Conservation (phyloP, 2,888 invertebrate genomes). For the Machimus rusticus region DNA sequence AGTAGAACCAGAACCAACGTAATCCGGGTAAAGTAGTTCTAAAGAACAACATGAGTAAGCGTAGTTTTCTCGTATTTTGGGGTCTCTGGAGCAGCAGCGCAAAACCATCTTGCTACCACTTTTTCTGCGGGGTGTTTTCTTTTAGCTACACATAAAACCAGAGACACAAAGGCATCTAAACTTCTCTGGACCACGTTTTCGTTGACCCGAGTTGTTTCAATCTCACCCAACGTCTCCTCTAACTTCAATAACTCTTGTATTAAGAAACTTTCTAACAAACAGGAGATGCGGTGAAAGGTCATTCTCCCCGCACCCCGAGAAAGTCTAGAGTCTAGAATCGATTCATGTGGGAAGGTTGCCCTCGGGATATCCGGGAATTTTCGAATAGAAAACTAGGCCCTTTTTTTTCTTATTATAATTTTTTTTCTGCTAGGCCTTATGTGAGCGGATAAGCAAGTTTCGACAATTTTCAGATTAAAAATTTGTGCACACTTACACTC, state of each 20-base stretch:
- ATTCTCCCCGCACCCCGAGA: background rate
- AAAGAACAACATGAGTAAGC: background rate
- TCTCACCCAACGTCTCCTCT: background rate
- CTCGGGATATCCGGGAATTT: background rate
- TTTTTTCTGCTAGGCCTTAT: background rate
- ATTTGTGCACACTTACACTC: background rate
- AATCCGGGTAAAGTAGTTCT: background rate
- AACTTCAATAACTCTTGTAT: slow-evolving; percentile 23
- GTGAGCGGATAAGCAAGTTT: background rate
- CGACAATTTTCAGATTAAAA: slow-evolving; percentile 19
- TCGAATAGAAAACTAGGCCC: background rate
- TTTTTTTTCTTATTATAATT: background rate
- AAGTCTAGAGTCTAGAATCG: background rate
- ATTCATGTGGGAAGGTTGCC: background rate
- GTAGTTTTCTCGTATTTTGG: background rate
- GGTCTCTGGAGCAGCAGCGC: background rate
- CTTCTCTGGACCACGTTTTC: background rate
- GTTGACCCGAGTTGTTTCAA: background rate
- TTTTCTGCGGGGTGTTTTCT: background rate
- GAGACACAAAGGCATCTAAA: background rate
- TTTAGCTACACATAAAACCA: background rate
- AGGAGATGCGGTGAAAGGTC: background rate
- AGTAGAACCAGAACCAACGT: background rate
- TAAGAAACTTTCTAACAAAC: slow-evolving; percentile 12
- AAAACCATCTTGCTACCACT: background rate